Conservation (phyloP, 2,113 vertebrate species). For the Eulacestoma nigropectus region DNA sequence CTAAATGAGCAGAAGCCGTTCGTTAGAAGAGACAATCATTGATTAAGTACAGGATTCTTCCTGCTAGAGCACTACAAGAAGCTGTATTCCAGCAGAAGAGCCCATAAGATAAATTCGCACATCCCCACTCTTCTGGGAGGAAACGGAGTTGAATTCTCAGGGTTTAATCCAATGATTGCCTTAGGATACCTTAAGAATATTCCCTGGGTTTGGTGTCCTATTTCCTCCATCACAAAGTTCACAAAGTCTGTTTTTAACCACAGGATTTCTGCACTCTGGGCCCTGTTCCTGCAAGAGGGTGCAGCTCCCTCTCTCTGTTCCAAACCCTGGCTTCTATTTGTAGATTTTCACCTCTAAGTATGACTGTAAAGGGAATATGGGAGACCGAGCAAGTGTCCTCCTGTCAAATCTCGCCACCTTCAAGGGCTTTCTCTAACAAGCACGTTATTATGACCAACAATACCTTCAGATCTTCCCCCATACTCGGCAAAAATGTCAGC, state of each 20-base stretch:
- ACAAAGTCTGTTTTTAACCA: not conserved
- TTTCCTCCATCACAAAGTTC: not conserved
- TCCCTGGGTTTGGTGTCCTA: not conserved
- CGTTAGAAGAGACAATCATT: not conserved
- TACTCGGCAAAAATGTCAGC: rapidly evolving
- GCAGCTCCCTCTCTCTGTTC: not conserved
- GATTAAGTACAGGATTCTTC: not conserved
- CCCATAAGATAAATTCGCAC: rapidly evolving
- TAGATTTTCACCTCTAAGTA: not conserved
- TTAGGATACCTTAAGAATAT: not conserved
- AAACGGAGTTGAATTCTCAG: not conserved
- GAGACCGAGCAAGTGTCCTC: not conserved
- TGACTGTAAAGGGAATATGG: not conserved
- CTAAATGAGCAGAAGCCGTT: not conserved
- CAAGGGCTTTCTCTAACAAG: not conserved
- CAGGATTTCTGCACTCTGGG: not conserved
- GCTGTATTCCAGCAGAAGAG: not conserved
- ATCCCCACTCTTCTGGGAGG: not conserved
- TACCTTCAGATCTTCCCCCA: not conserved
- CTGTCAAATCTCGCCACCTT: not conserved
- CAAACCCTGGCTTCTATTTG: rapidly evolving
- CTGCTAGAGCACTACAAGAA: not conserved
- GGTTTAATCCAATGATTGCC: not conserved
- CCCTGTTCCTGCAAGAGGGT: not conserved
- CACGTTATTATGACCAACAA: not conserved